Conservation (phyloP, 2,888 invertebrate species). For the Eucera pruinosa region DNA sequence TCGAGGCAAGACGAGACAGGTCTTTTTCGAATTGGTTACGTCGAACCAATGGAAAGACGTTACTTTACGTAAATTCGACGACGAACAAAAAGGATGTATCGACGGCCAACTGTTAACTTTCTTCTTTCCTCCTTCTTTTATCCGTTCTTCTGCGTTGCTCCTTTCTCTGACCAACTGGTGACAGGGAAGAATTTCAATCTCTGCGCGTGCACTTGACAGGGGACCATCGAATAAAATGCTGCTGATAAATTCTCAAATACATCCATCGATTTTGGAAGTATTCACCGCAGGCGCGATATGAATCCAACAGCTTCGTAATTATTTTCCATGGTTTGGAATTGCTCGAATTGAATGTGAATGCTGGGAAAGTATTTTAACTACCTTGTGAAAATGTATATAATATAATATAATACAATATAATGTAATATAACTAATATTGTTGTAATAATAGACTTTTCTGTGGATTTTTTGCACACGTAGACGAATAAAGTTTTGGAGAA, state of each 20-base stretch:
- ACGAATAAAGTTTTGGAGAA: too few relatives aligned
- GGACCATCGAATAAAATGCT: conserved; percentile 22
- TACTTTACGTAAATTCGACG: conserved; percentile 54
- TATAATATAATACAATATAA: too few relatives aligned
- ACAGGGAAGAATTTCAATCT: conserved; percentile 39
- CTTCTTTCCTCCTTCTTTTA: neutral
- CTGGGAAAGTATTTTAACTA: too few relatives aligned
- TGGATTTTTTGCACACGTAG: too few relatives aligned
- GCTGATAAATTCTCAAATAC: conserved; percentile 38
- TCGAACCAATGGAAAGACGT: conserved; percentile 56
- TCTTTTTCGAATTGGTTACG: conserved; percentile 56
- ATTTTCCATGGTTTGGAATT: neutral
- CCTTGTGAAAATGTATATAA: too few relatives aligned
- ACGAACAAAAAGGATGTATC: conserved; percentile 29
- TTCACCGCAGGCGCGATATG: neutral
- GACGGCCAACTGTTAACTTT: conserved; percentile 14
- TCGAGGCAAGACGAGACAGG: conserved; percentile 47
- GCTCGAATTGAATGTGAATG: neutral
- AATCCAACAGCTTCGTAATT: neutral
- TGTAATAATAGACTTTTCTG: too few relatives aligned
- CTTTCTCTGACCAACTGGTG: neutral
- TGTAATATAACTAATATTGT: too few relatives aligned
- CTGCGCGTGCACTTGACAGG: conserved; percentile 32
- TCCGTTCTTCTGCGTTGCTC: neutral
- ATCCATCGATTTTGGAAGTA: conserved; percentile 27